Evolutionary conservation across 1,140 invertebrate genomes (phyloP).

Genomic region (Aleiodes sp.): DNA sequence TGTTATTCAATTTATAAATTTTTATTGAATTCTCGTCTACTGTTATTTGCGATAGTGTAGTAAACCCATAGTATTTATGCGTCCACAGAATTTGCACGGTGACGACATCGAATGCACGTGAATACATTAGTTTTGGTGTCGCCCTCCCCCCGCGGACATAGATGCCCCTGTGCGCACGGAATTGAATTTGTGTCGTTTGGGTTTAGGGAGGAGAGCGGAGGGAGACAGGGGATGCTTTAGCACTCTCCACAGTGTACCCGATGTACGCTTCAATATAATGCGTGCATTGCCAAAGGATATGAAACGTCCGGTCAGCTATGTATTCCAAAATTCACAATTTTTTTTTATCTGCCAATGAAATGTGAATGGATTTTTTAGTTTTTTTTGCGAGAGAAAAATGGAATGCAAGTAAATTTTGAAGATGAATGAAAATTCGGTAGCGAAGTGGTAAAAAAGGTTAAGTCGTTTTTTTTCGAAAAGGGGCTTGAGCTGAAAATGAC

Average conservation of each 20-base stretch:
- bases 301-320: background rate
- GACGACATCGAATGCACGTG: constrained; percentile 10
- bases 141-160: background rate
- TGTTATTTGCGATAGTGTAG: background rate
- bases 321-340: background rate
- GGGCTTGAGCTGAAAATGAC: no score
- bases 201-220: background rate
- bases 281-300: constrained; percentile 15
- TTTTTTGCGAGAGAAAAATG: no score
- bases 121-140: constrained; percentile 4
- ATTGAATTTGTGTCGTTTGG: constrained; percentile 16
- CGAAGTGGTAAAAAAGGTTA: no score
- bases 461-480: no score
- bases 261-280: constrained; percentile 14
- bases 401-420: no score
- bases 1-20: background rate
- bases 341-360: background rate
- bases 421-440: no score
- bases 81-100: constrained; percentile 13
- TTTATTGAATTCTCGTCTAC: background rate
- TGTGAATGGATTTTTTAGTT: background rate
- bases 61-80: constrained; percentile 13
- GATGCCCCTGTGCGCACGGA: background rate
- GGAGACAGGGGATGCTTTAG: background rate
- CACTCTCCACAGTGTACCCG: background rate